phyloP scores from a whole-genome alignment of 64 coral and sea anemone species.

The Montipora foliosa region DNA sequence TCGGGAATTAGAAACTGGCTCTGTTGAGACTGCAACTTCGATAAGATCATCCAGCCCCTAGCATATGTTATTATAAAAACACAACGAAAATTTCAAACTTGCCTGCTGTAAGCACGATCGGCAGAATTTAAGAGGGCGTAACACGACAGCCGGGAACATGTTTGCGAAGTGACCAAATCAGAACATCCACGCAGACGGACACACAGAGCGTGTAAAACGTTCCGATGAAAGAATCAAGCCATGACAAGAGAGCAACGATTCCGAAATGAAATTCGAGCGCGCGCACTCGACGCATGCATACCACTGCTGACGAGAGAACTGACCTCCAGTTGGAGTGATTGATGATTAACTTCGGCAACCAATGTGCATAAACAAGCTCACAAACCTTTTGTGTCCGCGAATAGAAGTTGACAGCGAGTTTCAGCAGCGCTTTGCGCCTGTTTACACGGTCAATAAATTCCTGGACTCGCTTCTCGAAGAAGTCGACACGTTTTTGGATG shows the following conservation, averaged over 20 bases:
- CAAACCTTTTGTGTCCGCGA: conserved; percentile 95
- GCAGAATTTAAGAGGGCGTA: conserved; percentile 76
- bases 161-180: conserved; percentile 5
- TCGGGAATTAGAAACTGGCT: background rate
- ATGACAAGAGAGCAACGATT: background rate
- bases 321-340: conserved; percentile 8
- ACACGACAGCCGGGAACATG: conserved; percentile 83
- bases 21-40: background rate
- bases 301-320: background rate
- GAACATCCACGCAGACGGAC: background rate
- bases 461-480: conserved; percentile 94
- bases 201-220: conserved; percentile 38
- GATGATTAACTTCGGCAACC: conserved; percentile 24
- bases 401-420: conserved; percentile 99
- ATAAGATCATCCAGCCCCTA: conserved; percentile 17
- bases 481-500: conserved; percentile 87
- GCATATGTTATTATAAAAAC: conserved; percentile 2
- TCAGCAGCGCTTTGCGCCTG: conserved; percentile 86
- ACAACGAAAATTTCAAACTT: conserved; percentile 41
- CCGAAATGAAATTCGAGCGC: conserved; percentile 28
- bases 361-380: background rate
- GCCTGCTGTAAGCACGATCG: conserved; percentile 86
- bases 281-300: background rate
- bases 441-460: conserved; percentile 96
- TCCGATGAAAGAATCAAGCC: conserved; percentile 32